Percentiles rank a stretch among this genome's conserved stretches.
Conservation (phyloP, 2,888 invertebrate genomes). For the Brachypalpus laphriformis region DNA sequence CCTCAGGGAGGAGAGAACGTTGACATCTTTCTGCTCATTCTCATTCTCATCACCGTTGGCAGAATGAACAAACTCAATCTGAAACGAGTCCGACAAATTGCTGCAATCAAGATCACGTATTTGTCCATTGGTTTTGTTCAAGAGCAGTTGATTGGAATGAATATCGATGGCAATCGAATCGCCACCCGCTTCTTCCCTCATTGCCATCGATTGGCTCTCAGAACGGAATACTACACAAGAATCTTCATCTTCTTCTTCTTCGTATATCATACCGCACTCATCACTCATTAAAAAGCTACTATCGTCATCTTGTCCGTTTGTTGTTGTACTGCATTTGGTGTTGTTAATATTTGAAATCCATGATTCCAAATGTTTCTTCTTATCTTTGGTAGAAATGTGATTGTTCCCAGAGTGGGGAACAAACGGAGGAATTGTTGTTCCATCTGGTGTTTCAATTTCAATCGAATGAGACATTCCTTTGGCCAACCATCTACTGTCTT, state of each 20-base stretch:
- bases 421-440: constrained; percentile 77
- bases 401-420: neutral
- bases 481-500: constrained; percentile 85
- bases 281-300: constrained; percentile 76
- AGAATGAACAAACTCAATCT: constrained; percentile 81
- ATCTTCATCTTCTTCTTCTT: constrained; percentile 80
- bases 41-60: constrained; percentile 60
- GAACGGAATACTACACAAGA: constrained; percentile 81
- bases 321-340: constrained; percentile 57
- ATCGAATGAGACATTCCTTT: constrained; percentile 81
- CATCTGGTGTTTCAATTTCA: constrained; percentile 82
- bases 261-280: constrained; percentile 73
- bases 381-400: constrained; percentile 35
- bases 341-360: constrained; percentile 69
- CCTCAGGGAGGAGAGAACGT: neutral
- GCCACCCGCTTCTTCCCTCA: constrained; percentile 70
- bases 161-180: constrained; percentile 79
- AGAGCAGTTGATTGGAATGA: constrained; percentile 76
- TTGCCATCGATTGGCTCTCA: constrained; percentile 79
- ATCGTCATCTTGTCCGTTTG: constrained; percentile 76
- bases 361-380: constrained; percentile 66
- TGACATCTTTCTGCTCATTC: constrained; percentile 34
- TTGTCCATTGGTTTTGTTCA: constrained; percentile 35
- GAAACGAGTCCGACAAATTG: constrained; percentile 81
- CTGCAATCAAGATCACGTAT: constrained; percentile 78